Conservation (phyloP, 2,888 invertebrate species). For the Tyria jacobaeae region DNA sequence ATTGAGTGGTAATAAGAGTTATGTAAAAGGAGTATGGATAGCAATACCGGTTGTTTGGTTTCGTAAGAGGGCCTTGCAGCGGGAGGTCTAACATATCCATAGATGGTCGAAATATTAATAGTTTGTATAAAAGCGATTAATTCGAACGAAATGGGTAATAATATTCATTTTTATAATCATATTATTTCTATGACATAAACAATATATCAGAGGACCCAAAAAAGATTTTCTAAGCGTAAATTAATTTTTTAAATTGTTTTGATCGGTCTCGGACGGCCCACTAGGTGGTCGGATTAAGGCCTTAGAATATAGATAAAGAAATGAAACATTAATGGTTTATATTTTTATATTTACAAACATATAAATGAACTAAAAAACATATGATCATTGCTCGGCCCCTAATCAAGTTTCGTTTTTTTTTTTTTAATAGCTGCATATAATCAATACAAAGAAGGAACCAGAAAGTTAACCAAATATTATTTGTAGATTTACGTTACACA, state of each 20-base stretch:
- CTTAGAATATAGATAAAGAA: conserved; percentile 18
- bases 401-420: background rate
- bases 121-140: conserved; percentile 66
- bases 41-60: conserved; percentile 41
- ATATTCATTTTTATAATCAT: conserved; percentile 63
- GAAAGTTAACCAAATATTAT: too few relatives aligned
- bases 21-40: conserved; percentile 27
- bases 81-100: conserved; percentile 69
- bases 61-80: conserved; percentile 64
- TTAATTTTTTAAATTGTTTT: conserved; percentile 22
- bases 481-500: conserved; percentile 14
- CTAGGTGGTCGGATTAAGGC: conserved; percentile 28
- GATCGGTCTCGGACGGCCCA: conserved; percentile 28
- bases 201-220: conserved; percentile 46
- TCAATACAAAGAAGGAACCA: too few relatives aligned
- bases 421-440: too few relatives aligned
- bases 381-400: background rate
- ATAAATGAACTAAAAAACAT: background rate
- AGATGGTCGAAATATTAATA: conserved; percentile 72
- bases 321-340: conserved; percentile 6
- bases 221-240: conserved; percentile 25
- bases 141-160: conserved; percentile 62
- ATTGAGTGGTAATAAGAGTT: conserved; percentile 45
- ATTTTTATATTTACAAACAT: conserved; percentile 7
- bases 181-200: conserved; percentile 55